Evolutionary conservation across 2,113 vertebrate species (phyloP).

Genomic region (Sphaerodactylus townsendi): DNA sequence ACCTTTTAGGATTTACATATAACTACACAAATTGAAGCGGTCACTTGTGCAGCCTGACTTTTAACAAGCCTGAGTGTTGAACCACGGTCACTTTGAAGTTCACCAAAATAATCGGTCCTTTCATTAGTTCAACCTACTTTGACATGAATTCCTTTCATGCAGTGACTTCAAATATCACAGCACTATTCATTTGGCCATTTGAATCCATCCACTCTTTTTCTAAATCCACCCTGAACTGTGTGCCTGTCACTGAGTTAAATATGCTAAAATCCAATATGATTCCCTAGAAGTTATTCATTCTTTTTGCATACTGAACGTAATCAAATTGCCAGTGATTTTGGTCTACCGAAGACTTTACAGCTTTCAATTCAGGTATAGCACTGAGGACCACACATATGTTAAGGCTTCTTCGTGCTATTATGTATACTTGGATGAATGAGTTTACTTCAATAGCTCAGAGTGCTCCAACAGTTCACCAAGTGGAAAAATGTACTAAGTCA

Average conservation of each 20-base stretch:
- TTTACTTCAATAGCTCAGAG: no score
- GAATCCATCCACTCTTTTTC: background rate
- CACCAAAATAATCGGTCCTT: no score
- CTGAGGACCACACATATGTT: background rate
- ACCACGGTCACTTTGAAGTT: no score
- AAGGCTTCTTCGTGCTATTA: background rate
- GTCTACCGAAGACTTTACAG: no score
- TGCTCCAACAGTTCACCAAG: no score
- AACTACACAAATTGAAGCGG: no score
- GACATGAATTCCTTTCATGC: background rate
- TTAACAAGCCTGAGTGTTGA: no score
- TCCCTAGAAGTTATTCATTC: background rate
- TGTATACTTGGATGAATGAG: background rate
- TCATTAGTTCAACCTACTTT: no score
- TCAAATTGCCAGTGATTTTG: no score
- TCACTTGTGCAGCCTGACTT: no score
- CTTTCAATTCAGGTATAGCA: background rate
- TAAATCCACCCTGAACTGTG: background rate
- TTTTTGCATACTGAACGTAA: background rate
- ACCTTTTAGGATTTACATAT: no score
- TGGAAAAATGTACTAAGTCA: no score
- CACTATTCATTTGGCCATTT: background rate
- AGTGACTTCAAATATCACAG: background rate
- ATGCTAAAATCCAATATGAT: background rate
- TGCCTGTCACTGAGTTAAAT: background rate